Base-by-base conservation (phyloP, 2,797 vertebrate species). In the Phrynocephalus guinanensis region DNA sequence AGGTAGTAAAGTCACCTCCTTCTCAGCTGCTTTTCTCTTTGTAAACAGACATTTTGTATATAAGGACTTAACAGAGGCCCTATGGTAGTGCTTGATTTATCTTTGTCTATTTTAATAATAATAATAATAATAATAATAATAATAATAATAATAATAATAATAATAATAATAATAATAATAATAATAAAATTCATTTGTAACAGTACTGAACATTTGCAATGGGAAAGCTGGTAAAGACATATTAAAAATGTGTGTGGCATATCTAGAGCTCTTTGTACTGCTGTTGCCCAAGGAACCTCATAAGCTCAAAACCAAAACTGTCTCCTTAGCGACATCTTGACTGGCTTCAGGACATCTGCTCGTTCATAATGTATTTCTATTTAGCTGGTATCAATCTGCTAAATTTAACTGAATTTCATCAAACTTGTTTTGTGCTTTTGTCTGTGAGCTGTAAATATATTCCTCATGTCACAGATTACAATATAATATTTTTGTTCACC, bases 391-490 rank as follows among this genome's bases (percentile, higher is more conserved):
- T 52, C 33, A 52, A 30, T 79, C 79, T 38, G 33, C 24, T 38
- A 84, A 84, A 76, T 16, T 22, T 28, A 75, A 9, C 52, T 56
- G 52, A 56, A 56, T 56, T 16, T 89, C 44, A 87, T 9, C 79
- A 56, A 82, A 89, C 88, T 88, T 30, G 33, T 82, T 79, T 66
- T 86, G 38, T 63, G 50, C 28, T 56, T 30, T 2, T 30, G 30
- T 50, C 67, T 48, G 79, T 86, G 28, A 30, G 16, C n/a, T 87
- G 66, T 20, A 38, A 48, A 70, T 20, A 76, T 24, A 48, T 67
- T 71, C 79, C 28, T 6, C 66, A 30, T 2, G 18, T 18, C 13
- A 72, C 38, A 79, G 4, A 52, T 52, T 7, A 56, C 2, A 3
- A 1, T 10, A 18, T 15, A 22, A 71, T 5, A 10, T n/a, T 78